Conservation (phyloP, 2,797 vertebrate genomes). For the Tadarida brasiliensis region DNA sequence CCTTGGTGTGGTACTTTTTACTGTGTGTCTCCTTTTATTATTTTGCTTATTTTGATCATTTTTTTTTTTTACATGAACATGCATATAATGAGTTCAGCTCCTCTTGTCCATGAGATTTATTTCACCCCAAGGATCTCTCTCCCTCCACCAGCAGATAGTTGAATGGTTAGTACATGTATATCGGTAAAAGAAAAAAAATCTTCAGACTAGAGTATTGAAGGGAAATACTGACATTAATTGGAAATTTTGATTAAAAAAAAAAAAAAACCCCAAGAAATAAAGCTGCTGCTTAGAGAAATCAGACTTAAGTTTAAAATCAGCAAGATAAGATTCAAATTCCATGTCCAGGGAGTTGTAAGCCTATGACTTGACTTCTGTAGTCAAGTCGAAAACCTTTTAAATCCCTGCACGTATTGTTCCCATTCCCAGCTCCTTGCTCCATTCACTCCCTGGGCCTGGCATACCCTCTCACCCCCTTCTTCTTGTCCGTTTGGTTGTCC, state of each 20-base stretch:
- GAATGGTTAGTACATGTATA: slow-evolving; percentile 16
- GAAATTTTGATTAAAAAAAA: neutral
- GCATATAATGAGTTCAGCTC: slow-evolving; percentile 64
- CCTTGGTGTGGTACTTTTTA: slow-evolving; percentile 57
- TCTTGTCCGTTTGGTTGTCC: neutral
- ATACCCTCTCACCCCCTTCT: neutral
- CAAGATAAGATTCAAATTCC: neutral
- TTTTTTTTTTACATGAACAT: slow-evolving; percentile 48
- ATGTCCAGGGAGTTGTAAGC: neutral
- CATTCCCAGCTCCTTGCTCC: neutral
- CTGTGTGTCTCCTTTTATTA: slow-evolving; percentile 68
- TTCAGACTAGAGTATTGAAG: neutral
- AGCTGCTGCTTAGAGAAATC: neutral
- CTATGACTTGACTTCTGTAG: neutral
- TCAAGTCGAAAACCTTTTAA: neutral
- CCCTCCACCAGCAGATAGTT: neutral
- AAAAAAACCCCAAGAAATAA: slow-evolving; percentile 48
- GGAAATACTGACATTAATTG: slow-evolving; percentile 26
- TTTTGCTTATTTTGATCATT: slow-evolving; percentile 64
- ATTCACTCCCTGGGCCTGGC: neutral
- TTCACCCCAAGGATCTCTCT: neutral
- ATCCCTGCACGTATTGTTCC: neutral
- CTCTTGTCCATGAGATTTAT: slow-evolving; percentile 39
- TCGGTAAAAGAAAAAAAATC: slow-evolving; percentile 31
- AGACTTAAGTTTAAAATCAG: slow-evolving; percentile 1